Conservation (phyloP, 2,797 vertebrate species). For the Spinibarbus caldwelli region DNA sequence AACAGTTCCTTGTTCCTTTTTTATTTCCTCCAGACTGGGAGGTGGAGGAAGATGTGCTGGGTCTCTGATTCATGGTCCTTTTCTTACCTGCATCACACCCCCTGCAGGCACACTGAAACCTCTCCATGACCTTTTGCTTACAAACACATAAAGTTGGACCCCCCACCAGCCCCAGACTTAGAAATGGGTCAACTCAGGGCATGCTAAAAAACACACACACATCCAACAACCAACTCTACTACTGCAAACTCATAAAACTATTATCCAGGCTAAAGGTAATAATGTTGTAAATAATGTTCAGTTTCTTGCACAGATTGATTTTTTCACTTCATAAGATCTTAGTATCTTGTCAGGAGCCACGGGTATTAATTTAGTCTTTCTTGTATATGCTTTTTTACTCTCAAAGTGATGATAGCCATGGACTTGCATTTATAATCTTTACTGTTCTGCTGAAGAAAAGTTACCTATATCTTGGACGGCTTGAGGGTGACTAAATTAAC, state of each 20-base stretch:
- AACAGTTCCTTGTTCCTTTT: neutral
- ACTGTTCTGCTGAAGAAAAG: neutral
- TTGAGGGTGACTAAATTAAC: neutral
- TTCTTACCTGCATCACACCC: conserved; percentile 23
- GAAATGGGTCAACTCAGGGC: conserved; percentile 61
- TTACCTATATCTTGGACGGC: neutral
- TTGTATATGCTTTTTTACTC: neutral
- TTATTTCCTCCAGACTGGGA: conserved; percentile 7
- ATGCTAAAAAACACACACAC: conserved; percentile 21
- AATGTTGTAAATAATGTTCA: neutral
- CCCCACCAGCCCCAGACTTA: conserved; percentile 67
- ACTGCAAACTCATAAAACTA: neutral
- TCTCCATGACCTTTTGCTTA: conserved; percentile 36
- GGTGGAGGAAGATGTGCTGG: neutral
- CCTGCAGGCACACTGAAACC: conserved; percentile 47
- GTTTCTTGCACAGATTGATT: neutral
- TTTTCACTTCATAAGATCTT: neutral
- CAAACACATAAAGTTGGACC: conserved; percentile 61
- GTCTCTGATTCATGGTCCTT: conserved; percentile 3
- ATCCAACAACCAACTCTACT: neutral
- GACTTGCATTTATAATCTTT: neutral
- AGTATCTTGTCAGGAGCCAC: neutral
- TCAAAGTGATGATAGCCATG: neutral
- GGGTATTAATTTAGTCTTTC: neutral
- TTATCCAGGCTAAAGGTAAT: neutral